Conservation (phyloP, 2,888 invertebrate genomes). For the Blastobasis adustella region DNA sequence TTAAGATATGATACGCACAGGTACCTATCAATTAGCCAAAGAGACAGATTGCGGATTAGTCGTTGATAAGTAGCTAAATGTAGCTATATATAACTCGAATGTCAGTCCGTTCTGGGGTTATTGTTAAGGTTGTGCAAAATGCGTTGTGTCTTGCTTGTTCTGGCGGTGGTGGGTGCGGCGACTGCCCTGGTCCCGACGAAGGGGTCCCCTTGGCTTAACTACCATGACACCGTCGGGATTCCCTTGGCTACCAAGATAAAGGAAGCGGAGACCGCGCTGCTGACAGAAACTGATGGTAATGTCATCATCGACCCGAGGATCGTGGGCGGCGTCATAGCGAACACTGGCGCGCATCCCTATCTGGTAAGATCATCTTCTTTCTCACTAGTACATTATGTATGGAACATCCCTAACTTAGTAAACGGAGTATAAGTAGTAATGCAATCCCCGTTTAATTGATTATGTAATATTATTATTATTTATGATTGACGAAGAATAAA, state of each 20-base stretch:
- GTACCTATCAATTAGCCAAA: not conserved
- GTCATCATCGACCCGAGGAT: constrained; percentile 19
- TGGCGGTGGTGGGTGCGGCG: constrained; percentile 14
- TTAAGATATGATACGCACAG: not conserved
- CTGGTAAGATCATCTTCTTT: constrained; percentile 21
- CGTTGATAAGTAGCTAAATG: not conserved
- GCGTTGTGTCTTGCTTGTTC: constrained; percentile 19
- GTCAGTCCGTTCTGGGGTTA: not conserved
- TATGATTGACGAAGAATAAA: too few species aligned
- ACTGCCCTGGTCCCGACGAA: constrained; percentile 4
- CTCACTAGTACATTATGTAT: too few species aligned
- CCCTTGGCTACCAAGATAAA: constrained; percentile 39
- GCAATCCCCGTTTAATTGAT: too few species aligned
- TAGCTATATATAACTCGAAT: not conserved
- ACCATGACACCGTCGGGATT: constrained; percentile 42
- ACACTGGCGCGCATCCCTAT: constrained; percentile 33
- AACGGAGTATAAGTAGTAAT: too few species aligned
- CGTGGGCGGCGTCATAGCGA: constrained; percentile 38
- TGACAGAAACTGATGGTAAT: too few species aligned
- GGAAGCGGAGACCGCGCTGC: constrained; percentile 21
- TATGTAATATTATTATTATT: too few species aligned
- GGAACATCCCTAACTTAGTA: too few species aligned
- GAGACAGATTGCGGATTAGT: not conserved
- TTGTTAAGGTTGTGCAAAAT: constrained; percentile 28
- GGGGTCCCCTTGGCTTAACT: constrained; percentile 14